These are phyloP conservation scores for Stegodyphus mimosarum DNA, from an alignment of 1,140 invertebrate genomes.

Conservation along the genomic window DNA sequence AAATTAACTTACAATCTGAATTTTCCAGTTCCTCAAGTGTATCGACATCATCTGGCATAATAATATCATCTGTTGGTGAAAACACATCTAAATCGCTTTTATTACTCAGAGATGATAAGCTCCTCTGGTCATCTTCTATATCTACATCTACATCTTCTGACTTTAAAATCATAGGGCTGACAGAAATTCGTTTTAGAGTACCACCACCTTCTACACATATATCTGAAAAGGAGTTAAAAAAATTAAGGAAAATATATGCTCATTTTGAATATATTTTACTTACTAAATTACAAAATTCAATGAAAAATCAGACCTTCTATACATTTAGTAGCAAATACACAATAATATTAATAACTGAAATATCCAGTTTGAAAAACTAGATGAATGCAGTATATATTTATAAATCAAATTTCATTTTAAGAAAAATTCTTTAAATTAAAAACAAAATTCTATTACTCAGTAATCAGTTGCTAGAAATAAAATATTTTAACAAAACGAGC, in stretches of 20 bases:
- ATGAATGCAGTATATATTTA: no score
- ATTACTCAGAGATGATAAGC: conserved; percentile 62
- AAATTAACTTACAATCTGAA: conserved; percentile 65
- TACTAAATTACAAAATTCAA: no score
- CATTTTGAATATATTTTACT: no score
- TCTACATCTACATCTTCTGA: background rate
- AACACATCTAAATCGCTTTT: conserved; percentile 57
- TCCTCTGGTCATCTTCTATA: conserved; percentile 63
- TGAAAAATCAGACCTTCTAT: no score
- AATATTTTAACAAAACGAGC: no score
- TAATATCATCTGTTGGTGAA: conserved; percentile 66
- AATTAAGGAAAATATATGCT: background rate
- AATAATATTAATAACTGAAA: no score
- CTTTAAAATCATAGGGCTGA: background rate
- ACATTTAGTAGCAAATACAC: no score
- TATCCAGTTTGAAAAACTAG: no score
- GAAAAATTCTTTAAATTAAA: no score
- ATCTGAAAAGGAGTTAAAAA: background rate
- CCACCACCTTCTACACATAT: conserved; percentile 13
- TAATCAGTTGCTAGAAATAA: no score
- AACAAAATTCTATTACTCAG: no score
- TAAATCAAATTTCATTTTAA: no score
- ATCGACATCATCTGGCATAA: conserved; percentile 70
- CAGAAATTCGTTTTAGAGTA: conserved; percentile 29
- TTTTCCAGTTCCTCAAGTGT: conserved; percentile 71